A percentile compares a stretch with the other conserved stretches of the same genome.
Evolutionary conservation across 92 coral and sea anemone genomes (phyloP).

Genomic region (Epizoanthus ramosus): DNA sequence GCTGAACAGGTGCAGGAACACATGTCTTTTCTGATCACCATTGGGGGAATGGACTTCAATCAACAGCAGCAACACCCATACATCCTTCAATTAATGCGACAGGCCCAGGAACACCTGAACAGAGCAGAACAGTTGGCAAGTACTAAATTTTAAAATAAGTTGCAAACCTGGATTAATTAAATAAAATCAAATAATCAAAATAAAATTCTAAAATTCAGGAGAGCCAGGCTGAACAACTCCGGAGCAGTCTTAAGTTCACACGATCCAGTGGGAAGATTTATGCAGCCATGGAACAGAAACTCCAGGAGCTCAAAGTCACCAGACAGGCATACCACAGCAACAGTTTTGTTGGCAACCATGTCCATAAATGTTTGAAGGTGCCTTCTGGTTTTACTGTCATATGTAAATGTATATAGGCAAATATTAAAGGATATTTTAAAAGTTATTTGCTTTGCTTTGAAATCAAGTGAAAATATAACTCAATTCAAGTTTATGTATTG

Average conservation of each 20-base stretch:
- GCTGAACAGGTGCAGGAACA: no score
- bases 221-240: constrained; percentile 21
- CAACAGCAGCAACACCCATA: no score
- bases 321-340: constrained; percentile 32
- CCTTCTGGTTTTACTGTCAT: not conserved
- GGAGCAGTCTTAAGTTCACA: not conserved
- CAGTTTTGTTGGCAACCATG: constrained; percentile 1
- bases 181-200: no score
- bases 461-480: not conserved
- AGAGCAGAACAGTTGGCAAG: no score
- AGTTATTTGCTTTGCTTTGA: not conserved
- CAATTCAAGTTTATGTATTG: not conserved
- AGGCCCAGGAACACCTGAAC: no score
- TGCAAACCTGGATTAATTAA: no score
- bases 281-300: constrained; percentile 12
- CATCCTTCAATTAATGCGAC: no score
- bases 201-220: constrained; percentile 6
- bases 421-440: no score
- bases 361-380: constrained; percentile 33
- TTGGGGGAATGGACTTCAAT: no score
- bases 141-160: no score
- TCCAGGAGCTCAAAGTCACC: constrained; percentile 2
- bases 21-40: no score
- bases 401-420: no score
- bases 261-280: constrained; percentile 17